phyloP scores from a whole-genome alignment of 2,797 vertebrate species.

The Taeniopygia guttata region DNA sequence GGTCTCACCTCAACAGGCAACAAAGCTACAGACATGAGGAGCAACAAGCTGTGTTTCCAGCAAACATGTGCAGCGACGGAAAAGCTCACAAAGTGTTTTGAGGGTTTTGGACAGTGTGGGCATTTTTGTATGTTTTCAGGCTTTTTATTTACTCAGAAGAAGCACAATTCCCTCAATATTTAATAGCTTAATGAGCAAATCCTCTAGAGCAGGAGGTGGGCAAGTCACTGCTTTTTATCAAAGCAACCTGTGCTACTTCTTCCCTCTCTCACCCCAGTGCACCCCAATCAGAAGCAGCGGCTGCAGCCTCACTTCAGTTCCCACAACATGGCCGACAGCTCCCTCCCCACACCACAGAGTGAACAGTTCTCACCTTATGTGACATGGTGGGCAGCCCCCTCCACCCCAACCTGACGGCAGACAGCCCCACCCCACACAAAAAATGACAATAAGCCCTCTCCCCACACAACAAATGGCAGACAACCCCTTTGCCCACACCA shows the following conservation, averaged over 20 bases:
- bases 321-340: accelerated
- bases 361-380: no score
- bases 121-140: accelerated
- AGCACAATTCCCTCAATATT: not conserved
- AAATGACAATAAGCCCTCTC: accelerated
- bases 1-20: not conserved
- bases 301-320: no score
- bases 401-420: accelerated
- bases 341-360: not conserved
- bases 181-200: not conserved
- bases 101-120: accelerated
- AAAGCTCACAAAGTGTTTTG: accelerated
- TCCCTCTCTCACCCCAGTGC: accelerated
- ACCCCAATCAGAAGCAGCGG: accelerated
- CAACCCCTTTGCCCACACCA: no score
- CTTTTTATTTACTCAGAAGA: not conserved
- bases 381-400: accelerated
- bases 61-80: accelerated
- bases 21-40: not conserved
- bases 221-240: accelerated
- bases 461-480: not conserved
- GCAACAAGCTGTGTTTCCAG: not conserved
- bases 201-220: accelerated
- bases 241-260: accelerated
- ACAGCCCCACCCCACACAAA: not conserved